A percentile compares a stretch with the other conserved stretches of the same genome.
These are phyloP conservation scores for Tetrax tetrax DNA, from an alignment of 2,113 vertebrate species.

Conservation along the genomic window DNA sequence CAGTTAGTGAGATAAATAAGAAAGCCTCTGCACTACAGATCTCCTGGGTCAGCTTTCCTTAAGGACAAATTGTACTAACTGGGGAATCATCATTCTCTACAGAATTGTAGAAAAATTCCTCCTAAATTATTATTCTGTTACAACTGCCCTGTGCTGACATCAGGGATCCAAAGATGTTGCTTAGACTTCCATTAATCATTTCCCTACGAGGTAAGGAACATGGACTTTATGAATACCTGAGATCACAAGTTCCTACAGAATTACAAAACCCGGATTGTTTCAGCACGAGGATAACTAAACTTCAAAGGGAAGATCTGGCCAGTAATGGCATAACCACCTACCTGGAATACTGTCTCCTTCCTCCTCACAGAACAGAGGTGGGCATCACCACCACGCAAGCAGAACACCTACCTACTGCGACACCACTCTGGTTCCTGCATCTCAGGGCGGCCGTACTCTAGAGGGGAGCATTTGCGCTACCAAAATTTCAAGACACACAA, in stretches of 20 bases:
- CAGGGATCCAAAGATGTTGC: neutral
- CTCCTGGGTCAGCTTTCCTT: neutral
- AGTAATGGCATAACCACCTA: neutral
- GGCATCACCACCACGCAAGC: rapidly evolving
- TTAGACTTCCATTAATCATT: neutral
- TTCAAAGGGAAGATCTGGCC: neutral
- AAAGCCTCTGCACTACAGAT: neutral
- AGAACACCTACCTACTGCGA: rapidly evolving
- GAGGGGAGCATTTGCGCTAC: neutral
- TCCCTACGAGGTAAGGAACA: neutral
- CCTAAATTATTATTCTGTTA: neutral
- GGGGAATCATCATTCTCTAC: neutral
- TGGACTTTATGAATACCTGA: neutral
- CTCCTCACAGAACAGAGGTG: neutral
- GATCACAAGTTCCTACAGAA: neutral
- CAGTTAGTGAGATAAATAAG: neutral
- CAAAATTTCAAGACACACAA: neutral
- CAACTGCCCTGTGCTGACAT: neutral
- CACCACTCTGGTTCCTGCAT: neutral
- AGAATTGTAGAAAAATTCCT: neutral
- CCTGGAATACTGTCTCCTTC: neutral
- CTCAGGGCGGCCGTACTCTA: rapidly evolving
- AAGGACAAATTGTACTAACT: neutral
- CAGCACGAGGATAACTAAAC: neutral
- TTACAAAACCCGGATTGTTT: neutral